A percentile compares a stretch with the other conserved stretches of the same genome.
Conservation (phyloP, 1,140 invertebrate genomes). For the Penaeus japonicus region DNA sequence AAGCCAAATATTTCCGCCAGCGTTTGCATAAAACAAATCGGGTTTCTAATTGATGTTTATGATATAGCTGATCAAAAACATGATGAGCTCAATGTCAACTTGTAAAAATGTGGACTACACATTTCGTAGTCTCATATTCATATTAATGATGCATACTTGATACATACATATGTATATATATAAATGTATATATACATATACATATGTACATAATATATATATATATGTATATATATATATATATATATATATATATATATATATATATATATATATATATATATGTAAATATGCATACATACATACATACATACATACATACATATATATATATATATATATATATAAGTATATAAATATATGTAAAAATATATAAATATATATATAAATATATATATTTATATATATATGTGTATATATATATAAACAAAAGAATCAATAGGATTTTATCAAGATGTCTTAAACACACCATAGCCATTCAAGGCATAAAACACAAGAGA, state of each 20-base stretch:
- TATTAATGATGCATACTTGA: background rate
- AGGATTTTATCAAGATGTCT: too few relatives aligned
- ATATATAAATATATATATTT: background rate
- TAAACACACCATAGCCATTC: too few relatives aligned
- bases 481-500: too few relatives aligned
- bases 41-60: too few relatives aligned
- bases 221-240: too few relatives aligned
- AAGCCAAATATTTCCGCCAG: too few relatives aligned
- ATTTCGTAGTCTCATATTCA: background rate
- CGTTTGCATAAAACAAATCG: too few relatives aligned
- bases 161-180: background rate
- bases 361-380: background rate
- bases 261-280: background rate
- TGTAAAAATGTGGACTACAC: background rate
- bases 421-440: background rate
- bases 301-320: background rate
- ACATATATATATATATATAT: constrained; percentile 17
- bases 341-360: background rate
- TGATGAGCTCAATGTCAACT: background rate
- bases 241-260: background rate
- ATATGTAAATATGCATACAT: background rate
- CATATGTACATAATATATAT: too few relatives aligned
- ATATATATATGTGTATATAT: too few relatives aligned
- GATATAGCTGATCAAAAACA: too few relatives aligned
- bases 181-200: background rate